Base-by-base conservation (phyloP, 2,797 vertebrate genomes). In the Lacerta bilineata region DNA sequence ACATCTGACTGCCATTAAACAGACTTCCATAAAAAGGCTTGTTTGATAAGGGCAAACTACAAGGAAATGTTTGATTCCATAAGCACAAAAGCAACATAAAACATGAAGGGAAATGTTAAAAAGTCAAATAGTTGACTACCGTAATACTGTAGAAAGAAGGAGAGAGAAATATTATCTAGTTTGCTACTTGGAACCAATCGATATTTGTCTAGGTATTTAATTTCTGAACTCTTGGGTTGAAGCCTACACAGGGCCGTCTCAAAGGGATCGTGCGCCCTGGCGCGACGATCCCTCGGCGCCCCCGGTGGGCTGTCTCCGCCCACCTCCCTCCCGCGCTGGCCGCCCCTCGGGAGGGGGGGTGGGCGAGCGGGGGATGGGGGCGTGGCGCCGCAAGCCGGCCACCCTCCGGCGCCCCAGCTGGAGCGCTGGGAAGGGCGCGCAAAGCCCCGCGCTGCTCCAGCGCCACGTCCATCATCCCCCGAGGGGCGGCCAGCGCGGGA, bases 1-100 rank as follows among this genome's bases (percentile, higher is more conserved):
- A 88, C 71, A 1, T 93, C 92, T 95, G 78, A 78, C 90, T 95
- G 90, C 88, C 92, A 92, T 91, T 94, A 92, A 92, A 93, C 85
- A 95, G 84, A 90, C 79, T 91, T 93, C 86, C 29, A 75, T 69
- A 78, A 87, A 90, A 25, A 29, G 90, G 9, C 17, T 86, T 33
- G 17, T 80, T 93, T 94, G 89, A 87, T 90, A 93, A 95, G 86
- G 87, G 85, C 82, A 93, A 87, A 76, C 25, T 91, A 76, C 80
- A 93, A 90, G 17, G 43, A 93, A 92, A 75, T 64, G 1, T 91
- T 33, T 20, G 76, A 90, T 95, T 94, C 83, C 92, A 61, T 85
- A 91, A 90, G 75, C 13, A 78, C 11, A 90, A 87, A 93, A 87
- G 50, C 68, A 92, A 83, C 71, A 85, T 72, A 89, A 85, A 76